A percentile compares a stretch with the other conserved stretches of the same genome.
These are phyloP conservation scores for Yponomeuta cagnagella DNA, from an alignment of 2,888 invertebrate species.

Conservation along the genomic window DNA sequence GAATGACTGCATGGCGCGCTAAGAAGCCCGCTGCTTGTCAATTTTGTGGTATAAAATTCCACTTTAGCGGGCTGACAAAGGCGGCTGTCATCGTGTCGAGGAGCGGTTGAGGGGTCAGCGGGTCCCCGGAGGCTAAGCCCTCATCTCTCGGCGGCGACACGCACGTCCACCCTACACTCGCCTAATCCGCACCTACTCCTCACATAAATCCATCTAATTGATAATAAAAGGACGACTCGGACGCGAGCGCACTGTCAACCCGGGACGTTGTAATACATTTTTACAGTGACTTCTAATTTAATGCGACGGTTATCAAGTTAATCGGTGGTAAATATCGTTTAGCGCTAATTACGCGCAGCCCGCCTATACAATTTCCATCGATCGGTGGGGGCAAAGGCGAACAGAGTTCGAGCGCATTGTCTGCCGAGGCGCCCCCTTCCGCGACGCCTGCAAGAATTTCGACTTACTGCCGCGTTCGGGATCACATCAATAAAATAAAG, in stretches of 20 bases:
- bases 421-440: constrained; percentile 15
- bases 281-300: constrained; percentile 61
- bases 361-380: constrained; percentile 40
- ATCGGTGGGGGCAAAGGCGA: constrained; percentile 28
- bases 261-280: constrained; percentile 62
- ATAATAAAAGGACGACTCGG: constrained; percentile 47
- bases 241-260: constrained; percentile 54
- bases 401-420: constrained; percentile 10
- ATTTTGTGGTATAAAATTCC: constrained; percentile 69
- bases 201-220: constrained; percentile 75
- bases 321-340: constrained; percentile 59
- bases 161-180: constrained; percentile 56
- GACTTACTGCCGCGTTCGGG: constrained; percentile 13
- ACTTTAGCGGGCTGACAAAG: constrained; percentile 58
- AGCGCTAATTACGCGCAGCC: constrained; percentile 56
- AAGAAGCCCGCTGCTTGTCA: constrained; percentile 42
- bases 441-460: constrained; percentile 13
- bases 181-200: constrained; percentile 68
- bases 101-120: constrained; percentile 55
- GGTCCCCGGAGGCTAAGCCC: constrained; percentile 68
- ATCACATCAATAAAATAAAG: constrained; percentile 23
- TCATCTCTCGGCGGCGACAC: constrained; percentile 56
- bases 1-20: constrained; percentile 51
- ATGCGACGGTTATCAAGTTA: constrained; percentile 54
- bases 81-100: constrained; percentile 63